Conservation (phyloP, 2,888 invertebrate genomes). For the Cylloceria caligata region DNA sequence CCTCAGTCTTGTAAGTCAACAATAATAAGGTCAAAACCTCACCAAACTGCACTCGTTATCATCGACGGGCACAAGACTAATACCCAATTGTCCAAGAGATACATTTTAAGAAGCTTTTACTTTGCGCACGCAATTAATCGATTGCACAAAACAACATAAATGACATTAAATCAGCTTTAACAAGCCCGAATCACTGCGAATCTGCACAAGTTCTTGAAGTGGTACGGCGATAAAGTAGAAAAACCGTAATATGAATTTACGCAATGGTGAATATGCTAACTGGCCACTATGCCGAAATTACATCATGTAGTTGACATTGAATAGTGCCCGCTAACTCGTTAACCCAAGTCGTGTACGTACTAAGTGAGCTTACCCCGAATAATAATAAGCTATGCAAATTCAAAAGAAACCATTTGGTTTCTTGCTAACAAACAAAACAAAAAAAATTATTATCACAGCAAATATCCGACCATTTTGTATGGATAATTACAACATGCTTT, state of each 20-base stretch:
- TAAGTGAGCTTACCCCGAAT: neutral
- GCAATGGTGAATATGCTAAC: constrained; percentile 1
- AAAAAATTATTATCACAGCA: neutral
- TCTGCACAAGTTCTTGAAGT: neutral
- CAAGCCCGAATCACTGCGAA: neutral
- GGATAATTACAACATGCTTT: constrained; percentile 46
- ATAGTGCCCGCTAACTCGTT: constrained; percentile 36
- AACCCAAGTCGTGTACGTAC: neutral
- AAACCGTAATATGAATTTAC: neutral
- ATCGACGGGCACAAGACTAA: constrained; percentile 36
- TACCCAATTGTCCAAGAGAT: neutral
- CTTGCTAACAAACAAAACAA: neutral
- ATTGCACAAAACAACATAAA: constrained; percentile 39
- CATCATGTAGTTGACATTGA: neutral
- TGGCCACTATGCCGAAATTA: neutral
- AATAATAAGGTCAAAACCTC: neutral
- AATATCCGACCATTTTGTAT: neutral
- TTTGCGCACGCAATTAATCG: constrained; percentile 48
- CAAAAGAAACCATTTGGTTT: neutral
- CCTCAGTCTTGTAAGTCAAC: constrained; percentile 70
- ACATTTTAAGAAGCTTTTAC: neutral
- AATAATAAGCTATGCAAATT: neutral
- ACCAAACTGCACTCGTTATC: constrained; percentile 21
- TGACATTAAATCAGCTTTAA: neutral
- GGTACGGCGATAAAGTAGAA: neutral